These are phyloP conservation scores for Tetrao urogallus DNA, from an alignment of 2,113 vertebrate species.

Conservation along the genomic window DNA sequence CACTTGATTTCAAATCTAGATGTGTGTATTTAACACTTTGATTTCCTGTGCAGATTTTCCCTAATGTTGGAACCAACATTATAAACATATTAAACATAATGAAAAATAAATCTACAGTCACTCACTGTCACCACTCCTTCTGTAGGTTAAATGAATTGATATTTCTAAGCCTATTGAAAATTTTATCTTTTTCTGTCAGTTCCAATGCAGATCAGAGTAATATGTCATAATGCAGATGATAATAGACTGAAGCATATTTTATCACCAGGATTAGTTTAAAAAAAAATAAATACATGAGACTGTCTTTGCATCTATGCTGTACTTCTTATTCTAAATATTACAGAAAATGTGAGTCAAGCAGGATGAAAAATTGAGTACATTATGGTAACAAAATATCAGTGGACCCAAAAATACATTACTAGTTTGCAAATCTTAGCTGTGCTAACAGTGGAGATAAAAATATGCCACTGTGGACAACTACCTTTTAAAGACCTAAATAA, in stretches of 20 bases:
- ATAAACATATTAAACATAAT: conserved; percentile 21
- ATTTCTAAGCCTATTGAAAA: not conserved
- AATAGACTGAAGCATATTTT: not conserved
- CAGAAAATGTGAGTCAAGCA: not conserved
- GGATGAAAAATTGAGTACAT: not conserved
- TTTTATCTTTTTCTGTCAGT: not conserved
- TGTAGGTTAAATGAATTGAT: conserved; percentile 7
- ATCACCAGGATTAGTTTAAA: not conserved
- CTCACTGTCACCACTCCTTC: not conserved
- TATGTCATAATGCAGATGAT: not conserved
- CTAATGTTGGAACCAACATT: conserved; percentile 10
- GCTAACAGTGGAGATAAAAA: not conserved
- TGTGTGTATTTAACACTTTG: not conserved
- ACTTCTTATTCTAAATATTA: not conserved
- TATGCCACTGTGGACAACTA: not conserved
- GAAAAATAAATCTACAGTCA: conserved; percentile 2
- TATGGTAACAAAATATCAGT: not conserved
- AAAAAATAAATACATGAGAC: not conserved
- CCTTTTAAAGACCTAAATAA: not conserved
- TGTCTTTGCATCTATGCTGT: not conserved
- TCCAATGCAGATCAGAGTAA: not conserved
- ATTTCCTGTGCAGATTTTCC: conserved; percentile 38
- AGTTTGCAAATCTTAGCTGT: not conserved
- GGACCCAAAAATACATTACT: fast-evolving
- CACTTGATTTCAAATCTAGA: conserved; percentile 18